phyloP scores from a whole-genome alignment of 2,797 vertebrate species.

The Galaxias olidus region DNA sequence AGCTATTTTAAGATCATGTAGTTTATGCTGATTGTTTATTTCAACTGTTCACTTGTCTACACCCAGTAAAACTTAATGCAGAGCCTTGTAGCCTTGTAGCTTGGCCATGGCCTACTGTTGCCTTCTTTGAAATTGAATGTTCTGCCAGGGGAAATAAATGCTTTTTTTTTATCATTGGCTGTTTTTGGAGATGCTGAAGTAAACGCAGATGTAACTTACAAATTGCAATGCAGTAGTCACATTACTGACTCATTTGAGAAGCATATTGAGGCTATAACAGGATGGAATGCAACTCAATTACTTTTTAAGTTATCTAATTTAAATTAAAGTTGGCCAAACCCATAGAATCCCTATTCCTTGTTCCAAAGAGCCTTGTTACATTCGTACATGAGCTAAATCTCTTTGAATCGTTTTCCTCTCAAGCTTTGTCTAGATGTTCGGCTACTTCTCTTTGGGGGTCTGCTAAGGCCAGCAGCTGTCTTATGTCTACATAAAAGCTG shows the following conservation, averaged over 20 bases:
- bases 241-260: slow-evolving; percentile 11
- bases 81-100: neutral
- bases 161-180: slow-evolving; percentile 26
- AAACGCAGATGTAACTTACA: slow-evolving; percentile 10
- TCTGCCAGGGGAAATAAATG: slow-evolving; percentile 23
- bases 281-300: slow-evolving; percentile 21
- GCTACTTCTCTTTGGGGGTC: neutral
- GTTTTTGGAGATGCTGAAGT: slow-evolving; percentile 20
- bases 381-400: too few species aligned
- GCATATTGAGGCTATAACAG: too few species aligned
- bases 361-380: too few species aligned
- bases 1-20: too few species aligned
- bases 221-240: neutral
- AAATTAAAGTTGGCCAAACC: too few species aligned
- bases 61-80: neutral
- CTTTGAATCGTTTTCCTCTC: neutral
- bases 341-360: too few species aligned
- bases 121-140: neutral
- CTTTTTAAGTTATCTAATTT: too few species aligned
- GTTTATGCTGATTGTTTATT: neutral
- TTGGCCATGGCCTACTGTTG: neutral
- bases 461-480: slow-evolving; percentile 13
- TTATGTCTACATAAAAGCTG: slow-evolving; percentile 8
- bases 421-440: neutral
- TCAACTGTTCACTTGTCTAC: neutral